Evolutionary conservation across 2,888 invertebrate genomes (phyloP).

Genomic region (Agrochola macilenta): DNA sequence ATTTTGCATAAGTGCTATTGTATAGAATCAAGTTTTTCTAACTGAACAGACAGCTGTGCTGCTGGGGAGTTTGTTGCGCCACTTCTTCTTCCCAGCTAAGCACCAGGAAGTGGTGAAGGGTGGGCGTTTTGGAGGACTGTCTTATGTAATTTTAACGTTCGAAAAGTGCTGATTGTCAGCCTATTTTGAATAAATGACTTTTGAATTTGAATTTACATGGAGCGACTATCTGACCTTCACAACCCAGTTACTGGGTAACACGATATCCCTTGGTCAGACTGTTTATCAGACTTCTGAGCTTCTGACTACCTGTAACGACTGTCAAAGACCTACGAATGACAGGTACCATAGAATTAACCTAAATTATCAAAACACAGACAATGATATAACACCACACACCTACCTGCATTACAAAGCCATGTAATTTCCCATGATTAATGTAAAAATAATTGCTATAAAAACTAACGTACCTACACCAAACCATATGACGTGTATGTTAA

Average conservation of each 20-base stretch:
- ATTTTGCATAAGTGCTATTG: too few species aligned
- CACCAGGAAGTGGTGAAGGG: too few species aligned
- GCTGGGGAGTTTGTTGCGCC: too few species aligned
- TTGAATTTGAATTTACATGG: not conserved
- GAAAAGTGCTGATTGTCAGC: too few species aligned
- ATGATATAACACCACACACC: constrained; percentile 20
- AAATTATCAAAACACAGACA: not conserved
- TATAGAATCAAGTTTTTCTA: too few species aligned
- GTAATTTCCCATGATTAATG: constrained; percentile 75
- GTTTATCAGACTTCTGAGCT: not conserved
- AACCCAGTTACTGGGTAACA: not conserved
- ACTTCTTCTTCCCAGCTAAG: too few species aligned
- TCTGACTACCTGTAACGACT: not conserved
- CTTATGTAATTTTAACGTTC: too few species aligned
- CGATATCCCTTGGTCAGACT: not conserved
- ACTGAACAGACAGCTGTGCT: too few species aligned
- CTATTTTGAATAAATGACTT: too few species aligned
- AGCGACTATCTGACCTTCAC: not conserved
- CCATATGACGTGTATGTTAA: constrained; percentile 71
- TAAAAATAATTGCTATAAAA: constrained; percentile 76
- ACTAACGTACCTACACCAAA: constrained; percentile 46
- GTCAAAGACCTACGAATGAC: not conserved
- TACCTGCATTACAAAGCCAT: constrained; percentile 21
- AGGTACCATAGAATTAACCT: not conserved
- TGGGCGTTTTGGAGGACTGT: too few species aligned